A percentile compares a stretch with the other conserved stretches of the same genome.
Conservation (phyloP, 2,888 invertebrate genomes). For the Abrostola triplasia region DNA sequence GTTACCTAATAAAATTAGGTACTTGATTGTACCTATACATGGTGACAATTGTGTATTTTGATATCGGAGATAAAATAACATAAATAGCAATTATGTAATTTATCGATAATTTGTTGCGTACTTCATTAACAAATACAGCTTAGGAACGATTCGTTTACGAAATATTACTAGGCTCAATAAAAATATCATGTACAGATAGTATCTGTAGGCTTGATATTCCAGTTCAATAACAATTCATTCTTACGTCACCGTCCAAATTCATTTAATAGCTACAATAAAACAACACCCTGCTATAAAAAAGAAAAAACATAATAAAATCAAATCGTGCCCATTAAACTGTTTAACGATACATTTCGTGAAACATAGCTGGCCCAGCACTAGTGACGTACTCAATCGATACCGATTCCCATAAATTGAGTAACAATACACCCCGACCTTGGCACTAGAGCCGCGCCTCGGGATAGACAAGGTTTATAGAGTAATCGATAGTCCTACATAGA, state of each 20-base stretch:
- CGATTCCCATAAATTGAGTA: slow-evolving; percentile 46
- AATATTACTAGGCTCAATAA: no score
- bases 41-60: slow-evolving; percentile 7
- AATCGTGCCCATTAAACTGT: slow-evolving; percentile 30
- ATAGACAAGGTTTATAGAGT: slow-evolving; percentile 34
- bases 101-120: background rate
- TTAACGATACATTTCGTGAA: slow-evolving; percentile 43
- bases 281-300: slow-evolving; percentile 19
- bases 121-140: background rate
- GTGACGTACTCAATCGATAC: slow-evolving; percentile 42
- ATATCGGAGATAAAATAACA: no score
- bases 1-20: slow-evolving; percentile 20
- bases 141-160: no score
- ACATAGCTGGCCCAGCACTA: slow-evolving; percentile 32
- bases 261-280: slow-evolving; percentile 31
- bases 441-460: slow-evolving; percentile 47
- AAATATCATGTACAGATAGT: no score
- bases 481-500: slow-evolving; percentile 37
- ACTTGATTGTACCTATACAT: slow-evolving; percentile 18
- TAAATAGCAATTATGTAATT: background rate
- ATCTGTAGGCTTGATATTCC: background rate
- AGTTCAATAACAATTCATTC: background rate
- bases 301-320: slow-evolving; percentile 23
- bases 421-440: slow-evolving; percentile 51
- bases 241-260: slow-evolving; percentile 10